Conservation (phyloP, 2,888 invertebrate species). For the Archips crataeganus region DNA sequence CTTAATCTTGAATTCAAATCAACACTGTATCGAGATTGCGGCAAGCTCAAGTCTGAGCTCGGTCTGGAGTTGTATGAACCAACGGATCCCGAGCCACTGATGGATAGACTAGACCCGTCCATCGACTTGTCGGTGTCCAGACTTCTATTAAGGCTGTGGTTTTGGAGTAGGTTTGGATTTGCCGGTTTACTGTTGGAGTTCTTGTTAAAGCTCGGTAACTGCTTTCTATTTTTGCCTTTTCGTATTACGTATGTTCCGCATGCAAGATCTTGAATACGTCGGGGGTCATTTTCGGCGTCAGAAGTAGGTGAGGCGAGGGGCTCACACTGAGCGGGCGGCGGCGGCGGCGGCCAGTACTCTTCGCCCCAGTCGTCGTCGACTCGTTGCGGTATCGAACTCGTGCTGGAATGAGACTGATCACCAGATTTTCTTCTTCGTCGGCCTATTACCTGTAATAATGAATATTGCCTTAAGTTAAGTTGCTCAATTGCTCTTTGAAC, state of each 20-base stretch:
- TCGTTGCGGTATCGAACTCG: conserved; percentile 90
- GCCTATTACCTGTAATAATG: conserved; percentile 82
- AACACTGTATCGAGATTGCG: conserved; percentile 85
- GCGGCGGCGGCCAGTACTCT: conserved; percentile 91
- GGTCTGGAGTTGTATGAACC: conserved; percentile 87
- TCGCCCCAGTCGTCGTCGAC: conserved; percentile 87
- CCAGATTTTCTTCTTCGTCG: conserved; percentile 85
- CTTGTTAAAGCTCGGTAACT: conserved; percentile 86
- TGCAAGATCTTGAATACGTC: conserved; percentile 69
- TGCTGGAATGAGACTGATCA: conserved; percentile 87
- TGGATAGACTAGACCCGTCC: conserved; percentile 81
- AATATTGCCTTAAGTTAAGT: neutral
- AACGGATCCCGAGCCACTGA: conserved; percentile 82
- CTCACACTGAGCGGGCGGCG: conserved; percentile 87
- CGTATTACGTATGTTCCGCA: conserved; percentile 93
- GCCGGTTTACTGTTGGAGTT: conserved; percentile 79
- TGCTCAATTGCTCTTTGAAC: neutral
- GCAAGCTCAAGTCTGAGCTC: conserved; percentile 87
- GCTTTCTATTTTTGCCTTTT: conserved; percentile 89
- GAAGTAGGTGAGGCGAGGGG: conserved; percentile 90
- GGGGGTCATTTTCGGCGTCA: conserved; percentile 79
- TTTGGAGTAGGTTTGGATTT: conserved; percentile 71
- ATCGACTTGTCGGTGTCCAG: conserved; percentile 79
- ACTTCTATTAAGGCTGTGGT: conserved; percentile 79
- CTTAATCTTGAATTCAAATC: conserved; percentile 85